Conservation (phyloP, 1,140 invertebrate species). For the Aphis craccivora region DNA sequence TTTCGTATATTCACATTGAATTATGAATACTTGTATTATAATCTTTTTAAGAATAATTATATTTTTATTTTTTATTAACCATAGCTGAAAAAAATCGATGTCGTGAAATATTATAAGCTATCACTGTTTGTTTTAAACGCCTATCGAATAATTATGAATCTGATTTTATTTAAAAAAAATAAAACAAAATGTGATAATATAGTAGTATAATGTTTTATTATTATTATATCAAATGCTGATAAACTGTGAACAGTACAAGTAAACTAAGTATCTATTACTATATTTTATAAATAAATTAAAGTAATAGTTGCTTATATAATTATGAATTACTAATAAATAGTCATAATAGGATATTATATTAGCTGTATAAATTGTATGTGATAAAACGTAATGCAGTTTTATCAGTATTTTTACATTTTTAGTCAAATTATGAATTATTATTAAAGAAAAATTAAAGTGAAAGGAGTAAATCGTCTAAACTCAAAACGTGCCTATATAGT, state of each 20-base stretch:
- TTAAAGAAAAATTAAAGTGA: not conserved
- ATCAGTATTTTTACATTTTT: not conserved
- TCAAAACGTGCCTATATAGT: not conserved
- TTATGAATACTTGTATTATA: not conserved
- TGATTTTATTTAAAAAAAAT: not conserved
- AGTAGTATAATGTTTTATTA: not conserved
- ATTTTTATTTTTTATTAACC: not conserved
- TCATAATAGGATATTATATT: not conserved
- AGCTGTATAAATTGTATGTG: not conserved
- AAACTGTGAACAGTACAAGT: not conserved
- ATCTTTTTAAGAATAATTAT: not conserved
- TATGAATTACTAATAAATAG: not conserved
- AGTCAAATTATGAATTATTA: not conserved
- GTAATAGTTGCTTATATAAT: not conserved
- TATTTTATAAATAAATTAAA: not conserved
- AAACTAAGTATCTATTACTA: not conserved
- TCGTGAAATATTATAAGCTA: not conserved
- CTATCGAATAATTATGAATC: not conserved
- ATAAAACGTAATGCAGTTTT: not conserved
- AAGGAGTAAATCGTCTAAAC: not conserved
- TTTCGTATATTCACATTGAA: not conserved
- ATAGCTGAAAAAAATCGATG: not conserved
- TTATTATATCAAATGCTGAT: not conserved
- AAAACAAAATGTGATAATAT: not conserved
- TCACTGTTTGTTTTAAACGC: not conserved